These are phyloP conservation scores for Scylla paramamosain DNA, from an alignment of 1,140 invertebrate genomes.

Conservation along the genomic window DNA sequence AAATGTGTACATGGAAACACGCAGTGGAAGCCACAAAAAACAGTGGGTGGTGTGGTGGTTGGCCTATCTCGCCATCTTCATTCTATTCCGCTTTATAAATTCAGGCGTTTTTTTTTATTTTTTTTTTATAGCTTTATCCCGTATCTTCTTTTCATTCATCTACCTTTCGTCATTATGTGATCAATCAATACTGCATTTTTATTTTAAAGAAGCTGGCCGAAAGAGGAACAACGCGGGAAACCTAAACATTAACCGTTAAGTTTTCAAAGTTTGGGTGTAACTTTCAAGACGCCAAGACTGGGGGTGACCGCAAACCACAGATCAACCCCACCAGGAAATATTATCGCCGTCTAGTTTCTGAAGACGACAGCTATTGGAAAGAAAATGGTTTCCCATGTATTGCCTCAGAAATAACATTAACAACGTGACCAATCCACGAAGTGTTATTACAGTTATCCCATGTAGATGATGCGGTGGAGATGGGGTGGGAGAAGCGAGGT, in stretches of 20 bases:
- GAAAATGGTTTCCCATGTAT: background rate
- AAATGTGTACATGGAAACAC: slow-evolving; percentile 37
- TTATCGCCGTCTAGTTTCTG: slow-evolving; percentile 35
- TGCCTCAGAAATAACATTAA: no score
- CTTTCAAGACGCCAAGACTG: background rate
- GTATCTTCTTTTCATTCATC: background rate
- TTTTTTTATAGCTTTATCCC: no score
- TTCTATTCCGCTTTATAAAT: background rate
- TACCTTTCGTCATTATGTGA: background rate
- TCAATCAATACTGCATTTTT: background rate
- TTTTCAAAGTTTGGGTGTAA: background rate
- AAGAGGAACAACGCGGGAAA: background rate
- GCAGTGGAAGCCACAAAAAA: slow-evolving; percentile 44
- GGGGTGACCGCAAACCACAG: slow-evolving; percentile 35
- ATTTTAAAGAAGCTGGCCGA: background rate
- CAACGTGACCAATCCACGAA: no score
- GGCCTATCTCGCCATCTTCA: background rate
- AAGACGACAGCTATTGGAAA: background rate
- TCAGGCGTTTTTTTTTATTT: background rate
- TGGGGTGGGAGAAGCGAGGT: no score
- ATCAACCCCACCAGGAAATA: slow-evolving; percentile 31
- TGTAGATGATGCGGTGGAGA: no score
- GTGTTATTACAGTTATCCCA: no score
- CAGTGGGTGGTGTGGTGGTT: slow-evolving; percentile 27
- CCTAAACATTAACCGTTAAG: background rate